phyloP scores from a whole-genome alignment of 2,888 invertebrate species.

The Crossocerus cetratus region DNA sequence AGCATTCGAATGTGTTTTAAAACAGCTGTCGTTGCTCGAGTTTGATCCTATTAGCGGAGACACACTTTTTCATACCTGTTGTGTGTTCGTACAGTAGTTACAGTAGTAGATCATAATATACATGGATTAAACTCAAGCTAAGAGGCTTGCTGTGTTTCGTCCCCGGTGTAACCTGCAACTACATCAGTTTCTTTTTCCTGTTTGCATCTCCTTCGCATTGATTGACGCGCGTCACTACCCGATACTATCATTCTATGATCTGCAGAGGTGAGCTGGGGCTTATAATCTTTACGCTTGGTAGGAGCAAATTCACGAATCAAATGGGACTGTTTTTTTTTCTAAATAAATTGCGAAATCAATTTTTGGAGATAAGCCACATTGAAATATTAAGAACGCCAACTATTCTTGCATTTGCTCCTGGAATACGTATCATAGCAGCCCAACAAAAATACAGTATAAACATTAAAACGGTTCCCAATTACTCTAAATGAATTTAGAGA shows the following conservation, averaged over 20 bases:
- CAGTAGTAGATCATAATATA: slow-evolving; percentile 4
- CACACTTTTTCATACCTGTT: slow-evolving; percentile 32
- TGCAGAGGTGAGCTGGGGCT: slow-evolving; percentile 76
- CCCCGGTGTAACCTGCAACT: slow-evolving; percentile 67
- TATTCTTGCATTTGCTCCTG: slow-evolving; percentile 56
- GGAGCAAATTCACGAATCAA: slow-evolving; percentile 67
- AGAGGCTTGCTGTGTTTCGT: slow-evolving; percentile 45
- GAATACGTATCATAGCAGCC: slow-evolving; percentile 24
- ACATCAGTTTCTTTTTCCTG: slow-evolving; percentile 75
- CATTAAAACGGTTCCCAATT: too few species aligned
- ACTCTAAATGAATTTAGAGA: neutral
- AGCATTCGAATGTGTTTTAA: slow-evolving; percentile 12
- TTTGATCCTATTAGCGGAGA: slow-evolving; percentile 41
- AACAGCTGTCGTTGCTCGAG: slow-evolving; percentile 53
- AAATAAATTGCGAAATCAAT: neutral
- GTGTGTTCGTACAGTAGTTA: slow-evolving; percentile 22
- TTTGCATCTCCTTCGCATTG: slow-evolving; percentile 75
- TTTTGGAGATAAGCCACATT: neutral
- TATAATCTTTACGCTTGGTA: slow-evolving; percentile 64
- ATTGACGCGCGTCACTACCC: slow-evolving; percentile 75
- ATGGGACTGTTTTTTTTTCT: neutral
- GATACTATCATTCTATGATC: slow-evolving; percentile 75
- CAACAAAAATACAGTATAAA: neutral
- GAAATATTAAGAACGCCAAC: too few species aligned
- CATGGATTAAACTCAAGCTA: slow-evolving; percentile 55